These are phyloP conservation scores for Gortyna flavago DNA, from an alignment of 2,888 invertebrate species.

Conservation along the genomic window DNA sequence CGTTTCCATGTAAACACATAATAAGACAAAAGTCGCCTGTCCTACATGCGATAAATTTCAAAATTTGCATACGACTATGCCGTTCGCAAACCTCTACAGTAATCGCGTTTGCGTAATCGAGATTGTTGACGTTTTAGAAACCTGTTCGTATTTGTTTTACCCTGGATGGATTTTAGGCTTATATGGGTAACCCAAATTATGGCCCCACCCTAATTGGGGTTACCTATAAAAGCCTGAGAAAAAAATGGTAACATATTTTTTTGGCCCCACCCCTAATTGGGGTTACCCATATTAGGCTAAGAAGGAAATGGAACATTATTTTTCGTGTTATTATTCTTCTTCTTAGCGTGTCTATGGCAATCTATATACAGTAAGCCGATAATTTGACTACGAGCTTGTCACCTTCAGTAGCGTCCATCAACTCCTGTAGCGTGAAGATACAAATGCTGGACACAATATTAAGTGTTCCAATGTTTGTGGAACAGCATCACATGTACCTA, in stretches of 20 bases:
- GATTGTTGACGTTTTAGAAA: constrained; percentile 25
- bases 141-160: constrained; percentile 14
- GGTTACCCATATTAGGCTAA: too few relatives aligned
- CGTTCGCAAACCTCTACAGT: constrained; percentile 11
- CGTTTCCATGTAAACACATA: constrained; percentile 40
- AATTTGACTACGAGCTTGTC: not conserved
- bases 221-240: too few relatives aligned
- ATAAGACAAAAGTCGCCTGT: constrained; percentile 44
- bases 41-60: constrained; percentile 53
- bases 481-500: too few relatives aligned
- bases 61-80: constrained; percentile 55
- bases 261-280: too few relatives aligned
- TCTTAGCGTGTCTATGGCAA: too few relatives aligned
- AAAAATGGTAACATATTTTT: too few relatives aligned
- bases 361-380: not conserved
- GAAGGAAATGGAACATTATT: too few relatives aligned
- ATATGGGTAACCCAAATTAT: not conserved
- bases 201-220: not conserved
- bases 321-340: too few relatives aligned
- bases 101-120: constrained; percentile 42
- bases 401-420: not conserved
- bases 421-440: not conserved
- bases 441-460: not conserved
- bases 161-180: not conserved
- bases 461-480: too few relatives aligned